phyloP scores from a whole-genome alignment of 2,888 invertebrate species.

The Nemoura dubitans region DNA sequence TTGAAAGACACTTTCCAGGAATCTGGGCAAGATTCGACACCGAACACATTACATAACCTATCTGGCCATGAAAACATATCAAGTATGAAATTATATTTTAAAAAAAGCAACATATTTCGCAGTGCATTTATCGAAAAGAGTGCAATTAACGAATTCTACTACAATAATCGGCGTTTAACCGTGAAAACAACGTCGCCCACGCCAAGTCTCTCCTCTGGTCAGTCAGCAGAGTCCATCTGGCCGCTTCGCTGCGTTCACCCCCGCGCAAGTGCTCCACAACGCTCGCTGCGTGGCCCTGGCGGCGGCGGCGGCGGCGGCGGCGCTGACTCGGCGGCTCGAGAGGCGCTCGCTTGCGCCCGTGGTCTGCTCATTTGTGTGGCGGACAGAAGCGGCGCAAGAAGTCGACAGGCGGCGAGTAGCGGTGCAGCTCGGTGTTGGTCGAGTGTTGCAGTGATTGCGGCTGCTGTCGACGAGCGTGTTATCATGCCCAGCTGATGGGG shows the following conservation, averaged over 20 bases:
- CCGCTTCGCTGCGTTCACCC: background rate
- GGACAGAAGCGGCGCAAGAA: constrained; percentile 24
- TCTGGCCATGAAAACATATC: background rate
- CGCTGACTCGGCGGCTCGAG: background rate
- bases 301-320: background rate
- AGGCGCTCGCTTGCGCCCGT: background rate
- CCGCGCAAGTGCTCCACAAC: background rate
- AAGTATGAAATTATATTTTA: background rate
- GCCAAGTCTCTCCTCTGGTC: background rate
- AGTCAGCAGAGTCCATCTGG: background rate
- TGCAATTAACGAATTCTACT: background rate
- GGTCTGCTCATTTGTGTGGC: background rate
- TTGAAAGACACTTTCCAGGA: background rate
- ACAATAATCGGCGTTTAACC: background rate
- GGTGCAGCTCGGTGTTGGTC: constrained; percentile 19
- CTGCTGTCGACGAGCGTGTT: background rate
- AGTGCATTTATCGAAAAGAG: background rate
- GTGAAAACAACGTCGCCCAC: background rate
- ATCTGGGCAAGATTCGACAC: background rate
- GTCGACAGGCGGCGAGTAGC: background rate
- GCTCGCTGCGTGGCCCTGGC: background rate
- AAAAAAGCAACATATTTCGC: background rate
- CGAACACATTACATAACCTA: background rate
- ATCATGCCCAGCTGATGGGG: constrained; percentile 16
- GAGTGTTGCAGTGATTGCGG: constrained; percentile 8